Base-by-base conservation (phyloP, 2,113 vertebrate genomes). In the Pteropus alecto region DNA sequence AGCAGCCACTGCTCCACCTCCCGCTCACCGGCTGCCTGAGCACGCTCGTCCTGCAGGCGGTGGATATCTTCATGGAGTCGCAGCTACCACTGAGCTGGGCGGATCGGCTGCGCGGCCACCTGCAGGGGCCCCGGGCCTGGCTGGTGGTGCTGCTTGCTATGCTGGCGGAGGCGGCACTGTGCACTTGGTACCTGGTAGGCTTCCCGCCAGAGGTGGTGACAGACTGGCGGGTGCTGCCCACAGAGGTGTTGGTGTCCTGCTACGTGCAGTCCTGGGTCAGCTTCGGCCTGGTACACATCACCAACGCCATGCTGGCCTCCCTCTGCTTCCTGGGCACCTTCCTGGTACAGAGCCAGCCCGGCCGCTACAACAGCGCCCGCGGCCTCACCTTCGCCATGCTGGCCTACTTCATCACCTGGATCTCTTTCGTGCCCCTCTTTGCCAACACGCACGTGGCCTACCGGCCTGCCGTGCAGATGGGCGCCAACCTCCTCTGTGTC, bases 261-360 rank as follows among this genome's bases (percentile, higher is more conserved):
- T 97, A 88, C 0, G 61, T 98, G 0, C 7, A 11, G 6, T 98
- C 99, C 60, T 98, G 99, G 98, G 0, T 60, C 0, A 98, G 98
- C 85, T 98, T 99, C 0, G 96, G 97, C 35, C 21, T 99, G 11
- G 97, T 99, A 96, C 99, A 99, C 0, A 96, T 98, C 48, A 96
- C 97, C 94, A 99, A 99, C 0, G 16, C n/a, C 68, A 33, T 77
- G 13, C 70, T 99, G 94, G 98, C 98, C 28, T 73, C 95, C 0
- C 0, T 96, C 22, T 99, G 99, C 3, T 99, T 99, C 96, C 99
- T 99, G 88, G 98, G 99, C 98, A 99, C 99, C 2, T 99, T 99
- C 98, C 99, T 99, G 99, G 99, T 99, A 1, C 98, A 98, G 28
- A 98, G 98, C 26, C 97, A 95, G 0, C 97, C 97, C 0, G 98